Evolutionary conservation across 2,888 invertebrate genomes (phyloP), one percentile per base, ranked within the genome.

Genomic region (Fissipunctia ypsillon): DNA sequence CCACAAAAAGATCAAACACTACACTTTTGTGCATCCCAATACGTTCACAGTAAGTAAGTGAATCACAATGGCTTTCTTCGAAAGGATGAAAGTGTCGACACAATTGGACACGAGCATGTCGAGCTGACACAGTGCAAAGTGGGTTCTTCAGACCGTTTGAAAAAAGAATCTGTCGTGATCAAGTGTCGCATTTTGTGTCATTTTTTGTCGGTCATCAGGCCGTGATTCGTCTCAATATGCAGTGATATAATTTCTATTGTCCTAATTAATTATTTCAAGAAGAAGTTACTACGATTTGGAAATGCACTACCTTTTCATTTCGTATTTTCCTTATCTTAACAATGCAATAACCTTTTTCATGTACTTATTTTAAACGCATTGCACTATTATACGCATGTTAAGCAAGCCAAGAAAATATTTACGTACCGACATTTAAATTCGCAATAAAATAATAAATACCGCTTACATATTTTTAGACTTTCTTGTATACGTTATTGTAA

Each of bases 161-260:
- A 87, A 88, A 91, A 88, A 88, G 84, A 78, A 35, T 84, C 43
- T 85, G 86, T 94, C 94, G 93, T 94, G 94, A 93, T 90, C 70
- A 73, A 78, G 64, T 64, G 86, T 88, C 84, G 64, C 63, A 89
- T 90, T 92, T 91, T 91, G 90, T 91, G 87, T 87, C 86, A 88
- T 86, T 90, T 89, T 91, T 91, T 88, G 88, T 90, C 86, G 87
- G 78, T 80, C 67, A 76, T 64, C 60, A 69, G 78, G 76, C 72
- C 78, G 64, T 28, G 48, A 78, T 74, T 81, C 60, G 65, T 76
- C 60, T 63, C 78, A 69, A 38, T 61, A 57, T 76, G 69, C 75
- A 73, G 56, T 73, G 52, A 38, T 41, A n/a, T 38, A 25, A 79
- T 45, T 76, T 61, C 28, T 57, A 43, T 38, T 35, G n/a, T n/a